Conservation (phyloP, 2,888 invertebrate genomes). For the Nemotelus pantherinus region DNA sequence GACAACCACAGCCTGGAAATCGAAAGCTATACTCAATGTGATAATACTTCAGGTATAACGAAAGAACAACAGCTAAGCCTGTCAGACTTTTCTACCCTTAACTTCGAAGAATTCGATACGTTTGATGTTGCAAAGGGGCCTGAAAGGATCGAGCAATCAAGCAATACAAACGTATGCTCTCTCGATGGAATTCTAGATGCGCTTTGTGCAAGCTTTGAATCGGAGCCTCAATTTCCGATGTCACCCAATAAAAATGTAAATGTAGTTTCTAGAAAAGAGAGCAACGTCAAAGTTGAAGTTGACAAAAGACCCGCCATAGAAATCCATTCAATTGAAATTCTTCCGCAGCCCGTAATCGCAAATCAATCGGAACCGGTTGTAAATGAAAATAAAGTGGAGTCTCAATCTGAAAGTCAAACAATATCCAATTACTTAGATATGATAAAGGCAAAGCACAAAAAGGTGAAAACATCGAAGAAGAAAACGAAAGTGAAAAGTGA, state of each 20-base stretch:
- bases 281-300: background rate
- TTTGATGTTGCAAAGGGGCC: too few species aligned
- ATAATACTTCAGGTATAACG: too few species aligned
- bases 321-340: background rate
- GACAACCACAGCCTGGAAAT: too few species aligned
- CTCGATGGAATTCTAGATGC: too few species aligned
- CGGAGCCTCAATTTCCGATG: background rate
- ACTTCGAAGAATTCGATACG: too few species aligned
- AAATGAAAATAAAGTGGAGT: background rate
- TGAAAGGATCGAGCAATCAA: too few species aligned
- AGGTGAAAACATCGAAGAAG: background rate
- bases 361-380: background rate
- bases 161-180: too few species aligned
- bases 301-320: background rate
- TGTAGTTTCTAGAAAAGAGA: background rate
- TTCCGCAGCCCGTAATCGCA: background rate
- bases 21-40: too few species aligned
- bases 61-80: too few species aligned
- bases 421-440: conserved; percentile 25
- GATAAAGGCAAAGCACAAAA: conserved; percentile 36
- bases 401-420: conserved; percentile 3
- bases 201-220: too few species aligned
- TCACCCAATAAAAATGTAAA: background rate
- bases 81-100: too few species aligned
- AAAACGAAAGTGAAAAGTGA: background rate